Evolutionary conservation across 2,113 vertebrate genomes (phyloP).

Genomic region (Centropus unirufus): DNA sequence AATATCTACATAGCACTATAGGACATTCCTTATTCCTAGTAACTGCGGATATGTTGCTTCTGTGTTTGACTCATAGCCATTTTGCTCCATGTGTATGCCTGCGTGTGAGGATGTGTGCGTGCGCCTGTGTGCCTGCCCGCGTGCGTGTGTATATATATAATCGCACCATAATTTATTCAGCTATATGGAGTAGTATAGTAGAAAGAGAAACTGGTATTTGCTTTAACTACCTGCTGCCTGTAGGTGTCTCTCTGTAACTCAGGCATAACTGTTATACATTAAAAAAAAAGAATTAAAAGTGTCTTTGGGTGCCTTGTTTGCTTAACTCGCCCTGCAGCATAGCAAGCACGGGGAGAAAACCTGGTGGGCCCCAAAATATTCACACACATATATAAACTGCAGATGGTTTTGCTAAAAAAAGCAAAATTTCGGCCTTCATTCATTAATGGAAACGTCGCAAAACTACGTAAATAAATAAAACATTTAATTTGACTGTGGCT

Average conservation of each 20-base stretch:
- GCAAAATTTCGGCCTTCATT: fast-evolving
- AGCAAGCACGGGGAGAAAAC: not conserved
- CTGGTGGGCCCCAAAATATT: not conserved
- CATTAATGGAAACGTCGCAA: not conserved
- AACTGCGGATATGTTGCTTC: constrained; percentile 80
- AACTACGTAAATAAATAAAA: not conserved
- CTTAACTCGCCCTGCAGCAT: not conserved
- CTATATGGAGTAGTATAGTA: constrained; percentile 98
- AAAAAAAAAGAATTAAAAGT: constrained; percentile 74
- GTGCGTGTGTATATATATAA: constrained; percentile 90
- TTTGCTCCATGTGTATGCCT: constrained; percentile 69
- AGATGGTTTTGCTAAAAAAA: not conserved
- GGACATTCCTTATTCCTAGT: constrained; percentile 73
- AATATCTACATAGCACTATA: constrained; percentile 78
- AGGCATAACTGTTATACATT: constrained; percentile 99
- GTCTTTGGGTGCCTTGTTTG: not conserved
- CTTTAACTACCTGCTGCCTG: constrained; percentile 99
- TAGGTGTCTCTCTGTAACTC: constrained; percentile 99
- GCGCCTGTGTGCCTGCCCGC: constrained; percentile 37
- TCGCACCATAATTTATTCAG: constrained; percentile 99
- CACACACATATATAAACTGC: fast-evolving
- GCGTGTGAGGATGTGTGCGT: constrained; percentile 37
- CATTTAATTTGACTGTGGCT: not conserved
- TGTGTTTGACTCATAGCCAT: constrained; percentile 85
- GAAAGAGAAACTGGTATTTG: constrained; percentile 93